phyloP scores from a whole-genome alignment of 1,140 invertebrate species.

The Leptinotarsa defecta region DNA sequence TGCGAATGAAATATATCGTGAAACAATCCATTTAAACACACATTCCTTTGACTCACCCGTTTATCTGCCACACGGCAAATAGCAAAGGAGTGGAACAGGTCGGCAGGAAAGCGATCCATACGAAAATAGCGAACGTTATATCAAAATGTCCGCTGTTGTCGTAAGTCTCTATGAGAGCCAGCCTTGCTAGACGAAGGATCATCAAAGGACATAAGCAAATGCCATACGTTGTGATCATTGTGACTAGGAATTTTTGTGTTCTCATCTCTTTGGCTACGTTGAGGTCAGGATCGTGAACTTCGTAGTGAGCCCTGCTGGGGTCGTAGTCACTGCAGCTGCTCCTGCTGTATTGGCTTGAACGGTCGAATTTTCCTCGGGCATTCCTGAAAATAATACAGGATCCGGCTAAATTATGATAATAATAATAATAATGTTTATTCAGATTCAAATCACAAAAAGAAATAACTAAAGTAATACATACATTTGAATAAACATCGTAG shows the following conservation, averaged over 20 bases:
- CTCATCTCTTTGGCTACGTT: conserved; percentile 68
- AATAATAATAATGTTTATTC: too few relatives aligned
- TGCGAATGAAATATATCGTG: too few relatives aligned
- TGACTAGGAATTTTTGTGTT: conserved; percentile 69
- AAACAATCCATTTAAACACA: too few relatives aligned
- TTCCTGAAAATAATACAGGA: conserved; percentile 30
- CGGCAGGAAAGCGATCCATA: conserved; percentile 73
- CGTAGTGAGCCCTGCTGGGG: conserved; percentile 39
- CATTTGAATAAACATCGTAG: too few relatives aligned
- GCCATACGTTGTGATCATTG: conserved; percentile 69
- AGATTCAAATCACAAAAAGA: too few relatives aligned
- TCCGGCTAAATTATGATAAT: not conserved
- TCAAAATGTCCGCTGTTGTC: conserved; percentile 72
- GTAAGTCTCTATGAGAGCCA: conserved; percentile 70
- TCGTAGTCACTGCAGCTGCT: conserved; percentile 44
- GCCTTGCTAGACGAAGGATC: conserved; percentile 68
- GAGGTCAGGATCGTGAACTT: conserved; percentile 65
- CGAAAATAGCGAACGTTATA: conserved; percentile 69
- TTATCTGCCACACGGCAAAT: conserved; percentile 69
- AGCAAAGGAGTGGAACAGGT: conserved; percentile 69
- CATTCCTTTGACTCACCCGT: conserved; percentile 57
- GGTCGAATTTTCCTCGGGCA: conserved; percentile 40
- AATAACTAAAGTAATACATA: too few relatives aligned
- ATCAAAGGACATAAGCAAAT: conserved; percentile 71
- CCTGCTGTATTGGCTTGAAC: conserved; percentile 46